Percentiles rank a stretch among this genome's conserved stretches.
Conservation (phyloP, 1,140 invertebrate species). For the Drosophila nikananu region DNA sequence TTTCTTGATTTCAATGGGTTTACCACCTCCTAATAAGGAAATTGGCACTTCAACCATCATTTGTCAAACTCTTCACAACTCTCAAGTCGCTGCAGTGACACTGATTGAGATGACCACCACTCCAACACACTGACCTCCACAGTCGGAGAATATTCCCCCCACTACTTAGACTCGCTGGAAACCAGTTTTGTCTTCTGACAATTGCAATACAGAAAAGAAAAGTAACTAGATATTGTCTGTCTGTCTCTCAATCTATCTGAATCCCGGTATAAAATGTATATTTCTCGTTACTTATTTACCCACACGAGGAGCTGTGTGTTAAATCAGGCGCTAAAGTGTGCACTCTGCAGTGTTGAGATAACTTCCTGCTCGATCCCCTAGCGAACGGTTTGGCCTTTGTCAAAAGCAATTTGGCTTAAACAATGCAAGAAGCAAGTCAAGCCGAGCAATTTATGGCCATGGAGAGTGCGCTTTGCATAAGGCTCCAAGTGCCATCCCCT, state of each 20-base stretch:
- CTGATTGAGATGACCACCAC: conserved; percentile 51
- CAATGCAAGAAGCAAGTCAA: conserved; percentile 64
- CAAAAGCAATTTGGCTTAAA: conserved; percentile 78
- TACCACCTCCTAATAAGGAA: conserved; percentile 46
- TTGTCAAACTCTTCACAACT: conserved; percentile 56
- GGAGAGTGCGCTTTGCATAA: conserved; percentile 39
- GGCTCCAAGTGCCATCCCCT: conserved; percentile 1
- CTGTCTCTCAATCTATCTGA: not conserved
- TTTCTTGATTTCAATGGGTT: conserved; percentile 6
- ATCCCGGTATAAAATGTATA: conserved; percentile 6
- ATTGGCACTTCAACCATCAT: conserved; percentile 61
- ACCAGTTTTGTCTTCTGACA: conserved; percentile 16
- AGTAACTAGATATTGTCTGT: conserved; percentile 19
- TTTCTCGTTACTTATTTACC: conserved; percentile 29
- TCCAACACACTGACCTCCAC: conserved; percentile 23
- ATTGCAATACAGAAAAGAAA: conserved; percentile 19
- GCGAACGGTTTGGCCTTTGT: conserved; percentile 23
- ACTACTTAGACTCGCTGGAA: conserved; percentile 11
- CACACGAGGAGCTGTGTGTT: conserved; percentile 25
- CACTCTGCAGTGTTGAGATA: conserved; percentile 44
- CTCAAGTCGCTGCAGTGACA: conserved; percentile 27
- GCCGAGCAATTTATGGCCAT: conserved; percentile 57
- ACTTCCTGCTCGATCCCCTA: conserved; percentile 31
- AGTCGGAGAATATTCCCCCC: not conserved
- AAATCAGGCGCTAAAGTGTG: conserved; percentile 66